These are phyloP conservation scores for Forbesichthys agassizii DNA, from an alignment of 2,113 vertebrate genomes.

Conservation along the genomic window DNA sequence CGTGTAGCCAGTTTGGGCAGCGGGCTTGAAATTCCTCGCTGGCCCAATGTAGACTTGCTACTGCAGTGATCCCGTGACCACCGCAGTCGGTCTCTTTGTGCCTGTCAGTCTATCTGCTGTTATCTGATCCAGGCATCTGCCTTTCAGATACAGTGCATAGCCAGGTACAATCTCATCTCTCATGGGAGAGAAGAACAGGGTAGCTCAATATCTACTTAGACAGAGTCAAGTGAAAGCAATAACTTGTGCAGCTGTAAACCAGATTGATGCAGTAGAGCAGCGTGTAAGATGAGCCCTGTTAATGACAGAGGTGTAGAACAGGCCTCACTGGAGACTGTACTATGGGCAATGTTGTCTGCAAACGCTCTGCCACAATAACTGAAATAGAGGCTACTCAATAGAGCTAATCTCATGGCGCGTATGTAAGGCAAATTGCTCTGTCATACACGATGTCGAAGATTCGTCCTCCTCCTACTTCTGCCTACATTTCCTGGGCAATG, in stretches of 20 bases:
- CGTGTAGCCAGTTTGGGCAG: neutral
- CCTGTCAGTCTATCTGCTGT: neutral
- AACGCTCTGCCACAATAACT: constrained; percentile 63
- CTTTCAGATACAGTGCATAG: constrained; percentile 16
- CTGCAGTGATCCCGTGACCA: neutral
- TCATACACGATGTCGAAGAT: constrained; percentile 25
- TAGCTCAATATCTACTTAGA: constrained; percentile 62
- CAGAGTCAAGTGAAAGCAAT: constrained; percentile 64
- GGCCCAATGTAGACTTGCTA: neutral
- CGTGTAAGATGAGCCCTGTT: constrained; percentile 46
- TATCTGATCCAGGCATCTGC: constrained; percentile 1
- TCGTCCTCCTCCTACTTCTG: constrained; percentile 29
- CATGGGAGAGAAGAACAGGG: constrained; percentile 22
- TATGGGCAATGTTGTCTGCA: constrained; percentile 45
- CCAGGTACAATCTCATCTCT: constrained; percentile 16
- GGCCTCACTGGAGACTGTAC: constrained; percentile 44
- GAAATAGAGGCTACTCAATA: constrained; percentile 54
- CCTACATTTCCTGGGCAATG: constrained; percentile 41
- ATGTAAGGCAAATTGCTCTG: constrained; percentile 57
- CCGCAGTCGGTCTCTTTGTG: neutral
- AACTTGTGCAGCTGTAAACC: constrained; percentile 59
- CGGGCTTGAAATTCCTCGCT: neutral
- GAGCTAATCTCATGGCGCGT: constrained; percentile 48
- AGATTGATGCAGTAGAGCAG: constrained; percentile 56
- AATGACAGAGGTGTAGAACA: constrained; percentile 35